Conservation (phyloP, 2,888 invertebrate species). For the Leptarthrus brevirostris region DNA sequence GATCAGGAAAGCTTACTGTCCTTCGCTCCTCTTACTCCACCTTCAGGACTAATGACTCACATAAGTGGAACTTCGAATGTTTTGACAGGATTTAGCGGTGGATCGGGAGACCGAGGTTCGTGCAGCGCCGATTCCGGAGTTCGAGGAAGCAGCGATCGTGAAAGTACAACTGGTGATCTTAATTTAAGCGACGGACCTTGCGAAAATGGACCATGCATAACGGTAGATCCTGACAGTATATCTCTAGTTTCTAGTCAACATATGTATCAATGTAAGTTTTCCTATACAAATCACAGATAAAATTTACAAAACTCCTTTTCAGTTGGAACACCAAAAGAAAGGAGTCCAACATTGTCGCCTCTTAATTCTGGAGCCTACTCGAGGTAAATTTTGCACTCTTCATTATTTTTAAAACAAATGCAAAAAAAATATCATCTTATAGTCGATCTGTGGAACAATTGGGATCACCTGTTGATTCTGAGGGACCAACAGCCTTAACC, state of each 20-base stretch:
- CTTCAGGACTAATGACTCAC: constrained; percentile 69
- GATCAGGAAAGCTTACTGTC: constrained; percentile 86
- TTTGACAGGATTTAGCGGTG: constrained; percentile 60
- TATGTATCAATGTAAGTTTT: constrained; percentile 66
- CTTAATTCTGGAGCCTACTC: constrained; percentile 81
- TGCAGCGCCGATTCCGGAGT: constrained; percentile 90
- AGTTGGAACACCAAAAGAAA: constrained; percentile 85
- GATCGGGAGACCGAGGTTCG: constrained; percentile 78
- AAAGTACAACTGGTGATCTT: constrained; percentile 81
- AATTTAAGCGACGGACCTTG: constrained; percentile 78
- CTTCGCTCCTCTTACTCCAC: constrained; percentile 75
- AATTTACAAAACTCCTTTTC: no score
- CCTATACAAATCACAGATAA: background rate
- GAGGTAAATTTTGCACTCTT: constrained; percentile 67
- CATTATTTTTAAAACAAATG: background rate
- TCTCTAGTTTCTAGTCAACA: constrained; percentile 67
- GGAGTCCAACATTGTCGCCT: constrained; percentile 85
- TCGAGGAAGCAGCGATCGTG: constrained; percentile 80
- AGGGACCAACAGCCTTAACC: constrained; percentile 71
- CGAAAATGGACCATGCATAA: constrained; percentile 67
- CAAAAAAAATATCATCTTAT: background rate
- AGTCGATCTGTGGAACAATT: constrained; percentile 77
- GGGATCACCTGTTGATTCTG: constrained; percentile 80
- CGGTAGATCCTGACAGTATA: constrained; percentile 67
- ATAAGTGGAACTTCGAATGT: constrained; percentile 58